These are phyloP conservation scores for Thalassoma bifasciatum DNA, from an alignment of 2,113 vertebrate species.

Conservation along the genomic window DNA sequence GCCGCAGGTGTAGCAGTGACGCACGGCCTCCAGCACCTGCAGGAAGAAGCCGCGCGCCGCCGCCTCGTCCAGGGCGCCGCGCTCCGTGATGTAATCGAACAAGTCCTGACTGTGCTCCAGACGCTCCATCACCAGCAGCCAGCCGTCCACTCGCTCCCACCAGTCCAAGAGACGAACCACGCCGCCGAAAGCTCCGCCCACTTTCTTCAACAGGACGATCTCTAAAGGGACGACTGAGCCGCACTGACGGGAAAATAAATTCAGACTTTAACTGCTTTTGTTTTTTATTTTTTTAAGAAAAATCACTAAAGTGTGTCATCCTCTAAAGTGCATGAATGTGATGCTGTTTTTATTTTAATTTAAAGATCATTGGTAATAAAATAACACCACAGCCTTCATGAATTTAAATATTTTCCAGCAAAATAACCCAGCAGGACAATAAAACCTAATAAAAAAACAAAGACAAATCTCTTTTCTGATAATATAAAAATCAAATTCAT, in stretches of 20 bases:
- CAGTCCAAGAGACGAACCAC: conserved; percentile 96
- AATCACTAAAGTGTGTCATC: no score
- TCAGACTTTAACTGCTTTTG: neutral
- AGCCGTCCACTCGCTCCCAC: conserved; percentile 95
- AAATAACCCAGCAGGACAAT: no score
- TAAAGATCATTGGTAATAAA: no score
- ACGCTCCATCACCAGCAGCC: conserved; percentile 94
- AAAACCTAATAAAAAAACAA: no score
- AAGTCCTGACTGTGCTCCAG: conserved; percentile 95
- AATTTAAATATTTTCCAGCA: no score
- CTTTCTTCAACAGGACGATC: conserved; percentile 96
- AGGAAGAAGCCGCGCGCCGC: conserved; percentile 93
- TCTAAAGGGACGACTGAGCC: conserved; percentile 93
- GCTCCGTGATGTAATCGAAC: conserved; percentile 98
- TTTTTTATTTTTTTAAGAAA: neutral
- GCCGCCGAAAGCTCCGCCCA: conserved; percentile 92
- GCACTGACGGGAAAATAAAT: conserved; percentile 73
- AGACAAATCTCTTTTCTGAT: no score
- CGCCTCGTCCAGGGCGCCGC: conserved; percentile 93
- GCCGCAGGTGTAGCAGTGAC: conserved; percentile 95
- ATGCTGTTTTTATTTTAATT: no score
- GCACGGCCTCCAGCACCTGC: conserved; percentile 94
- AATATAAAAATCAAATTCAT: no score
- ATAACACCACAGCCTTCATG: no score
- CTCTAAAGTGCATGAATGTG: no score